Conservation (phyloP, 1,140 invertebrate genomes). For the Drosophila pallidifrons region DNA sequence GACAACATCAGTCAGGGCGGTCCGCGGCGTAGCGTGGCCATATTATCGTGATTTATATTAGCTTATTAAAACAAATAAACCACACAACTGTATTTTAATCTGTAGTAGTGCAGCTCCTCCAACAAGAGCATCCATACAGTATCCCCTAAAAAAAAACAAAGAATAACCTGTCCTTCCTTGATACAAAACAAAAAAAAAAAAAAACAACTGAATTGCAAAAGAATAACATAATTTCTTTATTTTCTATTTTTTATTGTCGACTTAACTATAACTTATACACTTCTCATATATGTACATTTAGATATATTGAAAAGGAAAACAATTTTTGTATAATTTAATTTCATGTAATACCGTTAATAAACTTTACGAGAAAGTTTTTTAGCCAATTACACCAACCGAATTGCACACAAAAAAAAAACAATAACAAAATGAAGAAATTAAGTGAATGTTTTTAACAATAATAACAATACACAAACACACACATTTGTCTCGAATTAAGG, state of each 20-base stretch:
- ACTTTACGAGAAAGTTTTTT: constrained; percentile 60
- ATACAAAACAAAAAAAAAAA: constrained; percentile 12
- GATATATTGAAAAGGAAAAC: constrained; percentile 18
- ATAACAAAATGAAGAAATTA: not conserved
- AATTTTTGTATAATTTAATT: constrained; percentile 50
- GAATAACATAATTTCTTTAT: constrained; percentile 1
- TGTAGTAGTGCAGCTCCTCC: constrained; percentile 57
- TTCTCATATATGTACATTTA: constrained; percentile 24
- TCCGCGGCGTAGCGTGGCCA: constrained; percentile 93
- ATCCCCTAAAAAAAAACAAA: not conserved
- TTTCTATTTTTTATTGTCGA: constrained; percentile 32
- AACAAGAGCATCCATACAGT: constrained; percentile 19
- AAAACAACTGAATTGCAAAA: constrained; percentile 16
- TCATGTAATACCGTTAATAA: constrained; percentile 38
- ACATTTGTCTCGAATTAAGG: constrained; percentile 78
- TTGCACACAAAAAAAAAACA: constrained; percentile 20
- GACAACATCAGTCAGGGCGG: constrained; percentile 93
- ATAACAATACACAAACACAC: constrained; percentile 12
- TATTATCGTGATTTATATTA: constrained; percentile 90
- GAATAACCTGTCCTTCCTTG: constrained; percentile 31
- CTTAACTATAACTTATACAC: constrained; percentile 31
- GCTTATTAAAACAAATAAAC: constrained; percentile 67
- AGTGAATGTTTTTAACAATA: constrained; percentile 58
- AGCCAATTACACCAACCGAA: constrained; percentile 34
- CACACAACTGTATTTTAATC: constrained; percentile 52